A percentile compares a stretch with the other conserved stretches of the same genome.
Evolutionary conservation across 2,113 vertebrate species (phyloP).

Genomic region (Suricata suricatta): DNA sequence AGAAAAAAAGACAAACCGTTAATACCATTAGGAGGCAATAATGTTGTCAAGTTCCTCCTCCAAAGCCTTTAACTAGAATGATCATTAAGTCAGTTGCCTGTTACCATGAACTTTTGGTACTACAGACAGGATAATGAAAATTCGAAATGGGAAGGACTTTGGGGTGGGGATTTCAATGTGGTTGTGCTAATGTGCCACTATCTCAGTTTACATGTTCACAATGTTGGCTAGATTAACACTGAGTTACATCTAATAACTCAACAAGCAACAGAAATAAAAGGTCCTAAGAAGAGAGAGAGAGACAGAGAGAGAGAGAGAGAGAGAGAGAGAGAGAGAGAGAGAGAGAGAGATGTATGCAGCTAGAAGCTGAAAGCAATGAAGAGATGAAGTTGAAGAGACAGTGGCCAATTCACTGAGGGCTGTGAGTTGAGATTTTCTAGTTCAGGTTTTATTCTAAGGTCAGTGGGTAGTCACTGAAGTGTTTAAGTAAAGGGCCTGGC

Average conservation of each 20-base stretch:
- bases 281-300: background rate
- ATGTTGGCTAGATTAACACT: background rate
- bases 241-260: conserved; percentile 30
- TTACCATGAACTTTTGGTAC: background rate
- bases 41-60: background rate
- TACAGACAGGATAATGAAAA: background rate
- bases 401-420: background rate
- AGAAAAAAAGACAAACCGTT: conserved; percentile 54
- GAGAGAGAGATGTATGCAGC: background rate
- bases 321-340: too few species aligned
- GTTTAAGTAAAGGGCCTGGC: background rate
- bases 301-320: too few species aligned
- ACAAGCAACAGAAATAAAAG: background rate
- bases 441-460: background rate
- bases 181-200: background rate
- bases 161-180: background rate
- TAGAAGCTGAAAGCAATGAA: background rate
- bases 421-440: background rate
- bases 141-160: background rate
- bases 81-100: background rate
- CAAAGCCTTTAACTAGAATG: background rate
- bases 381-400: background rate
- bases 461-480: background rate
- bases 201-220: background rate
- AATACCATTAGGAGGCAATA: conserved; percentile 61